Percentiles rank a stretch among this genome's conserved stretches.
Conservation (phyloP, 1,140 invertebrate species). For the Mesaphorura yosii region DNA sequence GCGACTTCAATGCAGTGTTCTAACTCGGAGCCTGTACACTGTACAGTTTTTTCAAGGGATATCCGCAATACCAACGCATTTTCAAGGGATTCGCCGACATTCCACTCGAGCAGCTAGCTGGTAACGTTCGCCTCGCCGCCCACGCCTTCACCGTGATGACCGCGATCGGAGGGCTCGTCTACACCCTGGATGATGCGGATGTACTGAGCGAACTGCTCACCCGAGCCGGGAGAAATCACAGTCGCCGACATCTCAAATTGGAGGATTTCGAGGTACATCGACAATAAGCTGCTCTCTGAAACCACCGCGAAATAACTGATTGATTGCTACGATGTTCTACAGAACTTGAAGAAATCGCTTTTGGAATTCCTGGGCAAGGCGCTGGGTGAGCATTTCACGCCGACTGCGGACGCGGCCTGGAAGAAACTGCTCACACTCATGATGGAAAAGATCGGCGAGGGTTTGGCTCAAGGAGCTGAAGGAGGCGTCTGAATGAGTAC, state of each 20-base stretch:
- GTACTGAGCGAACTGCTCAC: conserved; percentile 33
- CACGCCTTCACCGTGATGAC: conserved; percentile 36
- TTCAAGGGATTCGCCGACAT: conserved; percentile 19
- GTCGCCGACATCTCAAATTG: conserved; percentile 27
- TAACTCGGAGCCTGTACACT: too few relatives aligned
- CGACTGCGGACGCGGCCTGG: neutral
- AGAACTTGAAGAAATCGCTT: conserved; percentile 23
- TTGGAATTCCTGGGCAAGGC: conserved; percentile 21
- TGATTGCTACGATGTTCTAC: neutral
- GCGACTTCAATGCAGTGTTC: too few relatives aligned
- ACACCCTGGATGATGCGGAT: conserved; percentile 34
- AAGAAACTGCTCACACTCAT: neutral
- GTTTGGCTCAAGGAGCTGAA: neutral
- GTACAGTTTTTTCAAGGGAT: conserved; percentile 15
- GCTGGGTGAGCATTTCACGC: conserved; percentile 9
- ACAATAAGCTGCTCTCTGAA: neutral
- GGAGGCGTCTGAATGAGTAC: too few relatives aligned
- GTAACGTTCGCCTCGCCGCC: conserved; percentile 25
- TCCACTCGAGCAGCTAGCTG: conserved; percentile 11
- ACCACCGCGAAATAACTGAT: neutral
- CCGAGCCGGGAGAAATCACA: conserved; percentile 35
- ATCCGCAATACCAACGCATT: conserved; percentile 7
- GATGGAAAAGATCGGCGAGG: neutral
- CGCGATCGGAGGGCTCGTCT: conserved; percentile 34
- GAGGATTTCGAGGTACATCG: conserved; percentile 34